A percentile compares a stretch with the other conserved stretches of the same genome.
phyloP scores from a whole-genome alignment of 2,797 vertebrate genomes.

The Sebastes paucispinis region DNA sequence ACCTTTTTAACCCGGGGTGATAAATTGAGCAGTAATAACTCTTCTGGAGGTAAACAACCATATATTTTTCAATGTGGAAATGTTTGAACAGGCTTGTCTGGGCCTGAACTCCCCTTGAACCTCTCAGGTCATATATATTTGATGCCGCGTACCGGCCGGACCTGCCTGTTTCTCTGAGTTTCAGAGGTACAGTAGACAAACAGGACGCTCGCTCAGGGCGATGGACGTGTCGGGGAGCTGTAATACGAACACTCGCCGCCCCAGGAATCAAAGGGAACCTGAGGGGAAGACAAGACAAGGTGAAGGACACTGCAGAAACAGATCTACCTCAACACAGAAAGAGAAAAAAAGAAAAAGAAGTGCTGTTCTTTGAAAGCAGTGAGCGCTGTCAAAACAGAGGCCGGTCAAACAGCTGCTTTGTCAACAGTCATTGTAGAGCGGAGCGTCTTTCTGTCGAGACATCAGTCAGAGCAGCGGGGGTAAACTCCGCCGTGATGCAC shows the following conservation, averaged over 20 bases:
- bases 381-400: conserved; percentile 51
- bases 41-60: conserved; percentile 37
- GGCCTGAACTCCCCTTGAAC: conserved; percentile 50
- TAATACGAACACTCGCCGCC: conserved; percentile 15
- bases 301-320: conserved; percentile 53
- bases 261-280: conserved; percentile 52
- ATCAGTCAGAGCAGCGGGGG: conserved; percentile 34
- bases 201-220: conserved; percentile 47
- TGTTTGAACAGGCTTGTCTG: conserved; percentile 23
- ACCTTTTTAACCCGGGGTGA: background rate
- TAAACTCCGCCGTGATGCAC: background rate
- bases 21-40: conserved; percentile 15
- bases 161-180: conserved; percentile 19
- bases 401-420: conserved; percentile 55
- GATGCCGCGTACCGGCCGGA: conserved; percentile 10
- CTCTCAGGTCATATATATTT: conserved; percentile 47
- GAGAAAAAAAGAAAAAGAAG: background rate
- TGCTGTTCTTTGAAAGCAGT: conserved; percentile 38
- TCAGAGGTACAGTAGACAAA: conserved; percentile 38
- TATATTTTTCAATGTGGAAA: conserved; percentile 33
- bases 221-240: conserved; percentile 41
- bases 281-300: conserved; percentile 26
- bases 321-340: background rate
- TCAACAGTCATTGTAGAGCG: conserved; percentile 44
- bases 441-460: conserved; percentile 36